phyloP scores from a whole-genome alignment of 2,797 vertebrate genomes.

The Rhadinocentrus ornatus region DNA sequence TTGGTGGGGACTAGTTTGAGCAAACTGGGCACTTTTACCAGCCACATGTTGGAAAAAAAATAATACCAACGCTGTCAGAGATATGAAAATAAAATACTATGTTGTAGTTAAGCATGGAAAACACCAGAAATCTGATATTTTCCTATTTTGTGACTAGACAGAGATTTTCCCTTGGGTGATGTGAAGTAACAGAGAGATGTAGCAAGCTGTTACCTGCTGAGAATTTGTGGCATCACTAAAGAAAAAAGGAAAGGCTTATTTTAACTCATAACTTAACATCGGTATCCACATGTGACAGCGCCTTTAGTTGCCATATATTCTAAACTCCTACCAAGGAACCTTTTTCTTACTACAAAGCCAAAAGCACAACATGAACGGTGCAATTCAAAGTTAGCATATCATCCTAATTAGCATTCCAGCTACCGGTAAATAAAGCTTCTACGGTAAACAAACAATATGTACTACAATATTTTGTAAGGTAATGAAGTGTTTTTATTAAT shows the following conservation, averaged over 20 bases:
- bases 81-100: background rate
- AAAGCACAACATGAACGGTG: background rate
- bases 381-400: background rate
- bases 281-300: background rate
- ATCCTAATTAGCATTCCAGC: background rate
- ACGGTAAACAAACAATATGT: background rate
- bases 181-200: slow-evolving; percentile 16
- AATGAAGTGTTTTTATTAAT: background rate
- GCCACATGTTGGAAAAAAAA: slow-evolving; percentile 24
- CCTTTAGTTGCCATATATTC: background rate
- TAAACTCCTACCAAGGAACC: no score
- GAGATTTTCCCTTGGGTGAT: slow-evolving; percentile 4
- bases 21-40: slow-evolving; percentile 59
- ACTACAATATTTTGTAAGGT: background rate
- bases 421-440: background rate
- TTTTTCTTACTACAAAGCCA: background rate
- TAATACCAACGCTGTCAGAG: background rate
- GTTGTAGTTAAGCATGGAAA: background rate
- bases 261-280: background rate
- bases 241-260: background rate
- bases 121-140: background rate
- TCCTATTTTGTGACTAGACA: background rate
- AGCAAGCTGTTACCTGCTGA: background rate
- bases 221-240: slow-evolving; percentile 4
- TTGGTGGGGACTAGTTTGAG: slow-evolving; percentile 33